Conservation (phyloP, 1,140 invertebrate species). For the Diachasmimorpha longicaudata region DNA sequence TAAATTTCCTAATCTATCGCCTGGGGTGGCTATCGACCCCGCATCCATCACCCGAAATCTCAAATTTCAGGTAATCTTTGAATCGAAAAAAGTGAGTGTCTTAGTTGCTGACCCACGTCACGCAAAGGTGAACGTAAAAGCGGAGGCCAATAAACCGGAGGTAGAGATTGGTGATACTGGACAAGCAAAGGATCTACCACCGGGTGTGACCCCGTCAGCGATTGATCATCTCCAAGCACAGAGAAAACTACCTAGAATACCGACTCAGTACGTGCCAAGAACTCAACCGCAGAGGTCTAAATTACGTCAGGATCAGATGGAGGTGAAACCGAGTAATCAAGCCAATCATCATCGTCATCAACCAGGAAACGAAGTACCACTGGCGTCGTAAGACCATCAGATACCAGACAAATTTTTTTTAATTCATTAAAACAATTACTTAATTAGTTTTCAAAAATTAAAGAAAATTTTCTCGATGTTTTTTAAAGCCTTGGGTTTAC, state of each 20-base stretch:
- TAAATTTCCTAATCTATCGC: too few relatives aligned
- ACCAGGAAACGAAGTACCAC: constrained; percentile 44
- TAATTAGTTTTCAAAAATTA: not conserved
- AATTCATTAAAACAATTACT: not conserved
- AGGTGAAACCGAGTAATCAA: constrained; percentile 35
- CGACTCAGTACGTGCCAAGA: constrained; percentile 39
- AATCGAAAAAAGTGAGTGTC: constrained; percentile 72
- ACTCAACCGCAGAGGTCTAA: constrained; percentile 37
- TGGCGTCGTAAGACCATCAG: constrained; percentile 43
- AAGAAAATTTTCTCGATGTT: not conserved
- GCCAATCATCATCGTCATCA: constrained; percentile 16
- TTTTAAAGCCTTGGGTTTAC: constrained; percentile 57
- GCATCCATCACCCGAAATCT: not conserved
- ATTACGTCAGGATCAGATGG: constrained; percentile 35
- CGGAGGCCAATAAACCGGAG: constrained; percentile 34
- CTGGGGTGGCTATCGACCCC: too few relatives aligned
- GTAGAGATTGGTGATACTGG: constrained; percentile 22
- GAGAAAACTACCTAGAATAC: constrained; percentile 33
- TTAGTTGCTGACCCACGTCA: constrained; percentile 70
- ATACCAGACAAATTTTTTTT: not conserved
- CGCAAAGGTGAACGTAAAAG: constrained; percentile 68
- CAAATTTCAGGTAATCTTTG: constrained; percentile 67
- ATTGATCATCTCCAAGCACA: constrained; percentile 45
- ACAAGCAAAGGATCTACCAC: constrained; percentile 36
- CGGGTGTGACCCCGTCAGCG: constrained; percentile 41